Base-by-base conservation (phyloP, 2,113 vertebrate species). In the Lepisosteus oculatus region DNA sequence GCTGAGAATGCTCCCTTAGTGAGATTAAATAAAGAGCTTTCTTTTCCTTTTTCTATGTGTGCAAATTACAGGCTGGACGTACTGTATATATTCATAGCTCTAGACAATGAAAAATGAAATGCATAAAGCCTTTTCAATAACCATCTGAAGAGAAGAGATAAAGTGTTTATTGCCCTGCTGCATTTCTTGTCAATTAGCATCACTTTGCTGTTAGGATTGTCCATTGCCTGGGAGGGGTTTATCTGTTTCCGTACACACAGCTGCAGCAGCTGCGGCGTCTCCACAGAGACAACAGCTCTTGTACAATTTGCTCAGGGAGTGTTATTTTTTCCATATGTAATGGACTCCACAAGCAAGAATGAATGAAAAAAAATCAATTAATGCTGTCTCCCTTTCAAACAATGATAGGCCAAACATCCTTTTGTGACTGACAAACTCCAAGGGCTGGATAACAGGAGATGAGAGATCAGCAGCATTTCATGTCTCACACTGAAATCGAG, bases 291-390 rank as follows among this genome's bases (percentile, higher is more conserved):
- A 14, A n/a, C n/a, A 59, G 57, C 57, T 4, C 57, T 59, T 5
- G 57, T 15, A 13, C 57, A 5, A n/a, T 13, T 59, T 13, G 5
- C 9, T 13, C 57, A 59, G 57, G 57, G 57, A 13, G 57, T 59
- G 57, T 59, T 29, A 29, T 29, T 29, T 59, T 59, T 59, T 59
- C 57, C 57, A 59, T 59, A 59, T 59, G 57, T 59, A 59, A 59
- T 59, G 5, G 5, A 59, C 3, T 59, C 57, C 57, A 59, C 9
- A 59, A 13, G 9, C 9, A 59, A 6, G 12, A 59, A 59, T n/a
- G 13, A 59, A 15, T 59, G 57, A 59, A 59, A 59, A 59, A 59
- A 59, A 55, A 55, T 13, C n/a, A 0, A 59, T 59, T 55, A 6
- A 55, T 55, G 8, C 13, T n/a, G 57, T 59, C 57, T 59, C 12